A percentile compares a stretch with the other conserved stretches of the same genome.
phyloP scores from a whole-genome alignment of 35 echinoderm and acorn worm species.

The Apostichopus parvimensis region DNA sequence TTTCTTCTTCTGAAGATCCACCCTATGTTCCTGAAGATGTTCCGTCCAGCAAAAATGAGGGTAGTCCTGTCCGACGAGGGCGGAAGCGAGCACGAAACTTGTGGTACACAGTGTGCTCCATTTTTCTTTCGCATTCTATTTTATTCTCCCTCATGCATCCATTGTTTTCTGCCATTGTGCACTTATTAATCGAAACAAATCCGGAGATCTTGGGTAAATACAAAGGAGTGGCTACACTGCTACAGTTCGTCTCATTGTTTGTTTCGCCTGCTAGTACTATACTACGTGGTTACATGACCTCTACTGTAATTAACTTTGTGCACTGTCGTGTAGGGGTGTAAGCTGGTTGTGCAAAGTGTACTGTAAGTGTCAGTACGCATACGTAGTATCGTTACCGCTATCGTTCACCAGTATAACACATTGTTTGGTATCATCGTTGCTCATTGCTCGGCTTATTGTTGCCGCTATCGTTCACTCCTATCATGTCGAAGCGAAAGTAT shows the following conservation, averaged over 20 bases:
- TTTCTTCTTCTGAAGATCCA: too few relatives aligned
- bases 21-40: too few relatives aligned
- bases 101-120: too few relatives aligned
- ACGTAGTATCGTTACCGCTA: background rate
- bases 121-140: too few relatives aligned
- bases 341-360: background rate
- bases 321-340: background rate
- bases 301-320: background rate
- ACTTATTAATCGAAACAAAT: too few relatives aligned
- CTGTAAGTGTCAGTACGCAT: background rate
- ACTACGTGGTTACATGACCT: background rate
- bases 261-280: background rate
- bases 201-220: too few relatives aligned
- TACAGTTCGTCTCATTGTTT: too few relatives aligned
- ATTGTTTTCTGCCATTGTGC: too few relatives aligned
- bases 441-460: slow-evolving; percentile 8
- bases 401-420: background rate
- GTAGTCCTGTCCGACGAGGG: background rate
- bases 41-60: too few relatives aligned
- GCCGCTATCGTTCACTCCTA: background rate
- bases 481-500: slow-evolving; percentile 18
- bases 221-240: too few relatives aligned
- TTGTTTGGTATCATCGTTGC: slow-evolving; percentile 14
- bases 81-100: background rate
- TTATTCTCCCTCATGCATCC: too few relatives aligned